These are phyloP conservation scores for Ornithoptera alexandrae DNA, from an alignment of 2,888 invertebrate genomes.

Conservation along the genomic window DNA sequence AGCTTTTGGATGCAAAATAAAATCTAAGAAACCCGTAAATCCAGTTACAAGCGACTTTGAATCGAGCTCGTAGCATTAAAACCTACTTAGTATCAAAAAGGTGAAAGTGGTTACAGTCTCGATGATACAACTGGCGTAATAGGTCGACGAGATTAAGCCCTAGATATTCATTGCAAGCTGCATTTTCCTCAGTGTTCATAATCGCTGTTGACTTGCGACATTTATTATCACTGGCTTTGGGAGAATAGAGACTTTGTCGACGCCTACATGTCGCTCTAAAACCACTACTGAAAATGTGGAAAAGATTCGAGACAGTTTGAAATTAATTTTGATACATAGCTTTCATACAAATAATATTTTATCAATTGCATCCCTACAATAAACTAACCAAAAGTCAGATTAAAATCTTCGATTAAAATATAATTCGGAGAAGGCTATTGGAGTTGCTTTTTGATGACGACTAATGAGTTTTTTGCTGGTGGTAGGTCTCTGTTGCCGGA, in stretches of 20 bases:
- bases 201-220: constrained; percentile 19
- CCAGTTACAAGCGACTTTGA: constrained; percentile 25
- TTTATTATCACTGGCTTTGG: constrained; percentile 8
- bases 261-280: too few relatives aligned
- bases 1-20: not conserved
- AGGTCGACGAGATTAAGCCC: constrained; percentile 54
- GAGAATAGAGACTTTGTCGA: not conserved
- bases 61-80: constrained; percentile 40
- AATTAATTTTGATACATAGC: too few relatives aligned
- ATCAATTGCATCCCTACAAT: too few relatives aligned
- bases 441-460: too few relatives aligned
- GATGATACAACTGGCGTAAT: constrained; percentile 67
- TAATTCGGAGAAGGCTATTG: too few relatives aligned
- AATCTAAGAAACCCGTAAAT: constrained; percentile 15
- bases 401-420: too few relatives aligned
- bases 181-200: constrained; percentile 30
- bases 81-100: constrained; percentile 45
- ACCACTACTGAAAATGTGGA: too few relatives aligned
- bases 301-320: too few relatives aligned
- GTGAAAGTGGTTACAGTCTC: constrained; percentile 58
- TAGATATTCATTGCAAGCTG: constrained; percentile 37
- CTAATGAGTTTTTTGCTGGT: too few relatives aligned
- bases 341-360: too few relatives aligned
- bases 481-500: too few relatives aligned
- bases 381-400: too few relatives aligned